Base-by-base conservation (phyloP, 2,888 invertebrate species). In the Orthosia cruda region DNA sequence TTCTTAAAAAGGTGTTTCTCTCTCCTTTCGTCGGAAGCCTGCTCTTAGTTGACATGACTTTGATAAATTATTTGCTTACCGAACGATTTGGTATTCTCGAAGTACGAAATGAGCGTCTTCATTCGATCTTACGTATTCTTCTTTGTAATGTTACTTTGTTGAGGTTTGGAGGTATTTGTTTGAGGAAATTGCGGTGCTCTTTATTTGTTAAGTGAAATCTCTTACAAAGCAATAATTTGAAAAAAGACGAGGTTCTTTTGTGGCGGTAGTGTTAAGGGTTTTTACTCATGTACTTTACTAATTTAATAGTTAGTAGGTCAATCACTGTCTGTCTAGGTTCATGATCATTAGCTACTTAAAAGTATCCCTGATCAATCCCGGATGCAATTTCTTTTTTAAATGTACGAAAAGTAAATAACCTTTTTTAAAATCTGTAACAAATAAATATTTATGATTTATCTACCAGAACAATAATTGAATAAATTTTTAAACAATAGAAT, bases 11-110 rank as follows among this genome's bases (percentile, higher is more conserved):
- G 91, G 85, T 92, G 91, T 91, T 89, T 89, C 88, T 88, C 88
- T 90, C 88, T 88, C 88, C 79, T 84, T 88, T 88, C 86, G 81
- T 75, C 85, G 81, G 87, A 88, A 89, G 85, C 88, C 81, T 86
- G 78, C 85, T 87, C 86, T 87, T 82, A 86, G 89, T 89, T 92
- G 93, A 93, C 92, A 89, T 91, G 91, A 93, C 91, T 93, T 93
- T 94, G 93, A 94, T 94, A 92, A 93, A 94, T 94, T 93, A 93
- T 93, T 94, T 91, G 87, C 90, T 83, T 83, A 77, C 77, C 63
- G 63, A 87, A 76, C 71, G 75, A 86, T 85, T 87, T 85, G 69
- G 81, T 86, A 87, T 85, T 84, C 81, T 76, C 74, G 71, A 80
- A 82, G 80, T 75, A 75, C 79, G 65, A 79, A 84, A 82, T 84